A percentile compares a stretch with the other conserved stretches of the same genome.
Evolutionary conservation across 2,888 invertebrate species (phyloP).

Genomic region (Seira musarum): DNA sequence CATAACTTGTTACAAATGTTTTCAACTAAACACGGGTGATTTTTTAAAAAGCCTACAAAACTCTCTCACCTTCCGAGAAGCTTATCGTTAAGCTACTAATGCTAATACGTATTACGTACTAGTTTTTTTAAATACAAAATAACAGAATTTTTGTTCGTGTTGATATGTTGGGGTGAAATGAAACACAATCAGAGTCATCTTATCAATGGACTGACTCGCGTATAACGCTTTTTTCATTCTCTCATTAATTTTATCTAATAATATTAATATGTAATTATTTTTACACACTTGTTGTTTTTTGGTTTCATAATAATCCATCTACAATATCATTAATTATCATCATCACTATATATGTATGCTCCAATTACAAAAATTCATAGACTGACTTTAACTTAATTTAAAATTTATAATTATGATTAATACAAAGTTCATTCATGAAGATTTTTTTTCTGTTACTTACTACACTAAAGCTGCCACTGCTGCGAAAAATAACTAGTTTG

Average conservation of each 20-base stretch:
- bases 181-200: constrained; percentile 25
- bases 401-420: constrained; percentile 13
- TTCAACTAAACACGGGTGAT: not conserved
- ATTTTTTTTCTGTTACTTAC: constrained; percentile 37
- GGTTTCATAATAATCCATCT: no score
- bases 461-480: not conserved
- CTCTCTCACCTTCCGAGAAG: no score
- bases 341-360: constrained; percentile 28
- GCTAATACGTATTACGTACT: not conserved
- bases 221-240: constrained; percentile 40
- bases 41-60: not conserved
- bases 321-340: constrained; percentile 31
- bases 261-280: constrained; percentile 26
- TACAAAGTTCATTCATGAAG: constrained; percentile 46
- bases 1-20: not conserved
- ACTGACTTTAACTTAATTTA: constrained; percentile 53
- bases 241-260: constrained; percentile 40
- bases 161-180: constrained; percentile 1
- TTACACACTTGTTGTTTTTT: constrained; percentile 23
- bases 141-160: not conserved
- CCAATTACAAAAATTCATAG: constrained; percentile 47
- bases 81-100: no score
- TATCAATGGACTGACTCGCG: constrained; percentile 14
- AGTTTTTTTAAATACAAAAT: not conserved
- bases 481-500: constrained; percentile 9